Evolutionary conservation across 2,797 vertebrate species (phyloP), one percentile per base, ranked within the genome.

Genomic region (Peromyscus aztecus): DNA sequence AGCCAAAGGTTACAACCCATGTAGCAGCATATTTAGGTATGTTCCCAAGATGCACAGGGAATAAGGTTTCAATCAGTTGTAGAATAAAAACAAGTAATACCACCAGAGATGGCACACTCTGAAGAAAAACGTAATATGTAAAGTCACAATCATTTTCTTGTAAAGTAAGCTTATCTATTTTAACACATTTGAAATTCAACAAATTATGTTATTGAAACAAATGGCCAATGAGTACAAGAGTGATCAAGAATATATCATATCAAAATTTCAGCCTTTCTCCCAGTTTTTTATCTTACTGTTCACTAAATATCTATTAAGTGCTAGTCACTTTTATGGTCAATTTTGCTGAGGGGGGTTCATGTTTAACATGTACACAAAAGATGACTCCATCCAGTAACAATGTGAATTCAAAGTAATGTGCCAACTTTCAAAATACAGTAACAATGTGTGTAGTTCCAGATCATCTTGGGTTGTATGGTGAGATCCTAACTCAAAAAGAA

Each of bases 121-220:
- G 27, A 43, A 91, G 43, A 61, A 67, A 95, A 61, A 46, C 17
- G 12, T 43, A 21, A 93, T 49, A 63, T 52, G 40, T 46, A 29
- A 76, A 91, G 83, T 23, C 11, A 86, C n/a, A 86, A 29, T 40
- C 12, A 16, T 91, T 93, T 83, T 55, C 63, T 90, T 83, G 69
- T 85, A 52, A 49, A 69, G 37, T 90, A 61, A 76, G 17, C 17
- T 34, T 90, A 76, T 21, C 49, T 91, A 55, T 17, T 76, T 40
- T 40, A 90, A 91, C 40, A 80, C 8, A n/a, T 43, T 89, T 85
- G 59, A 97, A 94, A 96, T 83, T 76, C 46, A 84, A 65, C 49
- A 87, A 83, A 46, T 92, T 84, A 84, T 23, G 71, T 37, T 94
- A 92, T 0, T 92, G 21, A 94, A 95, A 59, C 85, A 21, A 94